Conservation (phyloP, 2,888 invertebrate species). For the Limenitis camilla region DNA sequence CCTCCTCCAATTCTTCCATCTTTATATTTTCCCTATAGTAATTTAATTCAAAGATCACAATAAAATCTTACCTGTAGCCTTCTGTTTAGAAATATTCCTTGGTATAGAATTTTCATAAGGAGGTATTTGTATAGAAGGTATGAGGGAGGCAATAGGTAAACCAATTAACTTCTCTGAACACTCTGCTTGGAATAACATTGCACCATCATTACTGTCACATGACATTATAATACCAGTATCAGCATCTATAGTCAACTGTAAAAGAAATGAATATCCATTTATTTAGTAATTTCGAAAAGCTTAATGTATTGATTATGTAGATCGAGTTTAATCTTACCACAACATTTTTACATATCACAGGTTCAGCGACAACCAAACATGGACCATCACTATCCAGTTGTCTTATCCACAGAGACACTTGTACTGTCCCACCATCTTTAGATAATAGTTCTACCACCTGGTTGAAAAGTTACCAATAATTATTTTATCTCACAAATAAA, state of each 20-base stretch:
- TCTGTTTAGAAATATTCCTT: slow-evolving; percentile 72
- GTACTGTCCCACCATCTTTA: slow-evolving; percentile 70
- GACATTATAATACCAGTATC: slow-evolving; percentile 42
- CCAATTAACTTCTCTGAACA: slow-evolving; percentile 65
- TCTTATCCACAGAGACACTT: slow-evolving; percentile 79
- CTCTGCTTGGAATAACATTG: slow-evolving; percentile 72
- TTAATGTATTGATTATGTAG: too few relatives aligned
- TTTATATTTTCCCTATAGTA: background rate
- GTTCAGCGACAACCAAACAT: slow-evolving; percentile 78
- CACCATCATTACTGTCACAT: slow-evolving; percentile 58
- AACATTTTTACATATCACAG: slow-evolving; percentile 76
- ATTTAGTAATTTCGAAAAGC: too few relatives aligned
- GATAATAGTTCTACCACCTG: slow-evolving; percentile 76
- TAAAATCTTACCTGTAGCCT: slow-evolving; percentile 69
- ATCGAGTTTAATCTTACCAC: slow-evolving; percentile 65
- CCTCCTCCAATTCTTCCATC: too few relatives aligned
- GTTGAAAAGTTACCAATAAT: too few relatives aligned
- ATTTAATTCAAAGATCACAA: background rate
- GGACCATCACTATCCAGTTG: slow-evolving; percentile 74
- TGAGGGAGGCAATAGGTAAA: slow-evolving; percentile 60
- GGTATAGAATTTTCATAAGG: slow-evolving; percentile 48
- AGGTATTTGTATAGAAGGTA: slow-evolving; percentile 70
- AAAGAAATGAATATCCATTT: too few relatives aligned
- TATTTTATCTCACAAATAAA: too few relatives aligned
- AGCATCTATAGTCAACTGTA: slow-evolving; percentile 59